A percentile compares a stretch with the other conserved stretches of the same genome.
Evolutionary conservation across 23 tunicate species (phyloP).

Genomic region (Aplidium turbinatum): DNA sequence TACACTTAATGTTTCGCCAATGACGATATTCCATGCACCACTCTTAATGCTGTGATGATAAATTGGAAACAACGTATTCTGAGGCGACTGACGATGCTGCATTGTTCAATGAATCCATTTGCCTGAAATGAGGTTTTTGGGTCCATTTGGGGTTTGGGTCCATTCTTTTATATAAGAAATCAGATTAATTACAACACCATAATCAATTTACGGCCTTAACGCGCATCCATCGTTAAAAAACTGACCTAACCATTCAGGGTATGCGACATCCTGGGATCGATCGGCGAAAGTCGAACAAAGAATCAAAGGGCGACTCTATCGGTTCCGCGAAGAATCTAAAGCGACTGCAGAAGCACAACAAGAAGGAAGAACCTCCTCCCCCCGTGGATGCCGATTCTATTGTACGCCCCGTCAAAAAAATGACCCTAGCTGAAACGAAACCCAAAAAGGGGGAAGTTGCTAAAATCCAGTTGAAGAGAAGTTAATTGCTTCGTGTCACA

Average conservation of each 20-base stretch:
- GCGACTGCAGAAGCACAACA: constrained; percentile 15
- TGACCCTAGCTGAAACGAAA: constrained; percentile 89
- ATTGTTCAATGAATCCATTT: no score
- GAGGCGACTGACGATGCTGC: no score
- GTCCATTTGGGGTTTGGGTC: no score
- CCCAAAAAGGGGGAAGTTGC: constrained; percentile 89
- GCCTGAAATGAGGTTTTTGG: no score
- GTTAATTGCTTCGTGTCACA: no score
- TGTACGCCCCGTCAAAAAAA: constrained; percentile 45
- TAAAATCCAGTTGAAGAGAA: constrained; percentile 37
- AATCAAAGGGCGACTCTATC: constrained; percentile 33
- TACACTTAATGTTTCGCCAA: no score
- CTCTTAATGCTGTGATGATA: no score
- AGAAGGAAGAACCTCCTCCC: constrained; percentile 34
- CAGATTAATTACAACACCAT: neutral
- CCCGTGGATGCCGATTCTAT: constrained; percentile 9
- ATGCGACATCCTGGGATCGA: constrained; percentile 82
- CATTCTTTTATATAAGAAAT: neutral
- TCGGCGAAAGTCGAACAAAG: constrained; percentile 13
- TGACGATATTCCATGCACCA: no score
- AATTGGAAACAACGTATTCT: no score
- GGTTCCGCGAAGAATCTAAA: constrained; percentile 26
- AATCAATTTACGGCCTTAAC: no score
- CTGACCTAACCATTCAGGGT: constrained; percentile 34
- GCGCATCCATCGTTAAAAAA: no score